Conservation (phyloP, 2,113 vertebrate species). For the Regulus satrapa region DNA sequence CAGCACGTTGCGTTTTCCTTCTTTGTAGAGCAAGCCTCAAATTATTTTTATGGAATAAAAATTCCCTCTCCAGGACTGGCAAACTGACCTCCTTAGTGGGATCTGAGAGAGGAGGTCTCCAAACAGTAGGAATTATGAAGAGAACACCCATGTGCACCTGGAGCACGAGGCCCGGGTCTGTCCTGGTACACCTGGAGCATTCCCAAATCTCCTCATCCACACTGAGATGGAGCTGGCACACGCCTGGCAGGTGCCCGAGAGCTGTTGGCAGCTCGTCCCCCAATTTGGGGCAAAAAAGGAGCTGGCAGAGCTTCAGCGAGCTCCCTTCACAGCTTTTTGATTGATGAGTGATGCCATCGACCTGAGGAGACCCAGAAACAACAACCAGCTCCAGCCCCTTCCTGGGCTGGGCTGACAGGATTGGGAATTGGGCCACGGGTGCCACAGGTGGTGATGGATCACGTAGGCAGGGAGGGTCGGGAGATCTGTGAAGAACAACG, state of each 20-base stretch:
- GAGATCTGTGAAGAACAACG: neutral
- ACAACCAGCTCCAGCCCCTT: neutral
- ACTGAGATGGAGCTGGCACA: neutral
- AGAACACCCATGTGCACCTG: neutral
- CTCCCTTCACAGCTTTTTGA: neutral
- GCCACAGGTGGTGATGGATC: neutral
- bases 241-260: neutral
- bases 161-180: neutral
- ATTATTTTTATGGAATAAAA: neutral
- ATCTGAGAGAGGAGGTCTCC: neutral
- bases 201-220: fast-evolving
- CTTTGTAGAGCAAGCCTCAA: neutral
- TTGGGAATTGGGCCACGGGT: neutral
- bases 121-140: fast-evolving
- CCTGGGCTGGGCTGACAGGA: neutral
- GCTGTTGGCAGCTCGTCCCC: neutral
- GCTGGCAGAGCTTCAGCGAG: neutral
- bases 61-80: neutral
- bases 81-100: neutral
- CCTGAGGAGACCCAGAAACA: neutral
- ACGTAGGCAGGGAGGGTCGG: neutral
- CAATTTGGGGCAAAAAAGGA: neutral
- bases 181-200: fast-evolving
- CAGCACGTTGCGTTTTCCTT: neutral
- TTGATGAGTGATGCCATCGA: neutral